A percentile compares a stretch with the other conserved stretches of the same genome.
Conservation (phyloP, 2,113 vertebrate species). For the Nymphicus hollandicus region DNA sequence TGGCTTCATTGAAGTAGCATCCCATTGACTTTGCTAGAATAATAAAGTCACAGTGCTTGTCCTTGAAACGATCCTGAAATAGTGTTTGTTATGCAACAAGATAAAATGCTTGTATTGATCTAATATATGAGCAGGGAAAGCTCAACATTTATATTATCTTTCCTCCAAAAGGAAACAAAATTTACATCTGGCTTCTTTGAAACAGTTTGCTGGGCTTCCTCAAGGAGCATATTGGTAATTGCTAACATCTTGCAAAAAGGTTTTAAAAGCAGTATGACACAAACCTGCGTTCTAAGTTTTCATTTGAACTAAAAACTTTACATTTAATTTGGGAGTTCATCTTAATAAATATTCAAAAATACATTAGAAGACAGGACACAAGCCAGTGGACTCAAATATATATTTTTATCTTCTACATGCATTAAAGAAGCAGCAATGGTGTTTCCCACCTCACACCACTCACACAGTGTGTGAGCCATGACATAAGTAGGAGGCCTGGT, state of each 20-base stretch:
- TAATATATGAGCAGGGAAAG: not conserved
- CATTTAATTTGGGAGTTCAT: not conserved
- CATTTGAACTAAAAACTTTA: not conserved
- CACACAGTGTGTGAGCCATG: not conserved
- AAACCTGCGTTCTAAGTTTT: not conserved
- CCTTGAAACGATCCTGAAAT: not conserved
- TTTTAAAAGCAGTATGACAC: not conserved
- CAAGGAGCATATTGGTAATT: not conserved
- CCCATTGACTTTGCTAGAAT: not conserved
- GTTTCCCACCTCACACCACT: not conserved
- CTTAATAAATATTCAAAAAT: not conserved
- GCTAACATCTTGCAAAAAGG: not conserved
- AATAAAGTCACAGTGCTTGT: not conserved
- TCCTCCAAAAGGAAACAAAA: not conserved
- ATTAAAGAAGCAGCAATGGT: not conserved
- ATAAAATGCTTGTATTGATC: not conserved
- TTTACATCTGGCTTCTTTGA: not conserved
- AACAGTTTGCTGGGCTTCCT: not conserved
- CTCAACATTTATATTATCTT: not conserved
- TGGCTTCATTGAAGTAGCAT: not conserved
- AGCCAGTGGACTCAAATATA: not conserved
- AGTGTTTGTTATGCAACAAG: not conserved
- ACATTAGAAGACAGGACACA: not conserved
- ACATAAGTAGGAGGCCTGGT: not conserved
- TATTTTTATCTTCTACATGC: not conserved